phyloP scores from a whole-genome alignment of 2,797 vertebrate genomes.

The Anas acuta region DNA sequence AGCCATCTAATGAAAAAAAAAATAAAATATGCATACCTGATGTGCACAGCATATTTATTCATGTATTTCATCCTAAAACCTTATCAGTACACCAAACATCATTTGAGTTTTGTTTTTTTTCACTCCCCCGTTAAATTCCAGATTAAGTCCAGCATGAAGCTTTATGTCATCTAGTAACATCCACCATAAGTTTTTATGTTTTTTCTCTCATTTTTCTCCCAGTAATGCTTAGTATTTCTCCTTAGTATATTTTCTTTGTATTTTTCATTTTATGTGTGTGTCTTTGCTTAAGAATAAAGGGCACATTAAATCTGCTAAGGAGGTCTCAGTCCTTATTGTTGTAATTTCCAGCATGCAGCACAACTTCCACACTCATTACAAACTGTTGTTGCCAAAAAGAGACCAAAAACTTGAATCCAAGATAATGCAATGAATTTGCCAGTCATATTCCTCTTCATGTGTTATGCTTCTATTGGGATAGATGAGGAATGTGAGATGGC shows the following conservation, averaged over 20 bases:
- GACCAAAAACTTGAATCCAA: not conserved
- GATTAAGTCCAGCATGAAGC: not conserved
- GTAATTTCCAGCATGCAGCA: not conserved
- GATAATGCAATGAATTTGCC: not conserved
- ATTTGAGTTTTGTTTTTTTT: not conserved
- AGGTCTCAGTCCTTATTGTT: not conserved
- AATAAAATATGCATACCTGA: not conserved
- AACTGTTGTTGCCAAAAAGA: not conserved
- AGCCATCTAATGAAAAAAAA: not conserved
- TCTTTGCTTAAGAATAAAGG: not conserved
- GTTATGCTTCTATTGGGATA: not conserved
- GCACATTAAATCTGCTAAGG: not conserved
- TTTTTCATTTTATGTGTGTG: not conserved
- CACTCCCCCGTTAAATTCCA: not conserved
- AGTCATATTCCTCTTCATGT: not conserved
- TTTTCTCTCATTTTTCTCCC: not conserved
- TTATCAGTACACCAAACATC: not conserved
- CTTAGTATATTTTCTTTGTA: not conserved
- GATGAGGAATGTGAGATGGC: not conserved
- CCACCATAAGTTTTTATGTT: not conserved
- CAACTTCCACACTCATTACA: not conserved
- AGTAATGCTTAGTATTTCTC: not conserved
- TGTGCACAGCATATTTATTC: not conserved
- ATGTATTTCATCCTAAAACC: not conserved
- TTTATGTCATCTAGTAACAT: not conserved